Base-by-base conservation (phyloP, 1,140 invertebrate genomes). In the Metaphire vulgaris region DNA sequence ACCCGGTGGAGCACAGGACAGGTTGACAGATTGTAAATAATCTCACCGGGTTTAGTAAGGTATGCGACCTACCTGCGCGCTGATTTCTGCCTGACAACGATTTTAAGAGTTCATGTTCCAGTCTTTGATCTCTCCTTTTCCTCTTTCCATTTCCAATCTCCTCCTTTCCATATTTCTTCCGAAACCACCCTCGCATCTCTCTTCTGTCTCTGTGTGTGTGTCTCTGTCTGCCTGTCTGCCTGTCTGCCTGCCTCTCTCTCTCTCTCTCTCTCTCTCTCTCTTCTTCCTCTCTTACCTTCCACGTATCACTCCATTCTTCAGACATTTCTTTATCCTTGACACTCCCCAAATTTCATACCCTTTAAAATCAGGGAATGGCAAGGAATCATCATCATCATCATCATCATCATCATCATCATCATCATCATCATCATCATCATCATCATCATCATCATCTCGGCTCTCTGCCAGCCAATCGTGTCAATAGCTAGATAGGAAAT, bases 361-460 rank as follows among this genome's bases (percentile, higher is more conserved):
- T n/a, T n/a, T n/a, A n/a, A n/a, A n/a, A n/a, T n/a, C n/a, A n/a
- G n/a, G n/a, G n/a, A n/a, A n/a, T n/a, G n/a, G n/a, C n/a, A n/a
- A n/a, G n/a, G n/a, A n/a, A 56, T 56, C 41, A 56, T 56, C 41
- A 56, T 56, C 41, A 56, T 56, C 41, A 56, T 56, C 41, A 56
- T 56, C 41, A 56, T 56, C 41, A 56, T 56, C 41, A 56, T 56
- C 41, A 56, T 56, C 41, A 56, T 56, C 41, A 56, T 56, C 41
- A 56, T 56, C 41, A 56, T 56, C 41, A 56, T 56, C 41, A 56
- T 56, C 41, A 56, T 56, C 41, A 56, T 56, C 41, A 56, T 56
- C 41, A 56, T 56, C 41, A 56, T 56, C 41, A 56, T 56, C 41
- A 56, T 21, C 21, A 56, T 21, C 21, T 6, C 41, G 6, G 41